Base-by-base conservation (phyloP, 2,888 invertebrate genomes). In the Eustalomyia histrio region DNA sequence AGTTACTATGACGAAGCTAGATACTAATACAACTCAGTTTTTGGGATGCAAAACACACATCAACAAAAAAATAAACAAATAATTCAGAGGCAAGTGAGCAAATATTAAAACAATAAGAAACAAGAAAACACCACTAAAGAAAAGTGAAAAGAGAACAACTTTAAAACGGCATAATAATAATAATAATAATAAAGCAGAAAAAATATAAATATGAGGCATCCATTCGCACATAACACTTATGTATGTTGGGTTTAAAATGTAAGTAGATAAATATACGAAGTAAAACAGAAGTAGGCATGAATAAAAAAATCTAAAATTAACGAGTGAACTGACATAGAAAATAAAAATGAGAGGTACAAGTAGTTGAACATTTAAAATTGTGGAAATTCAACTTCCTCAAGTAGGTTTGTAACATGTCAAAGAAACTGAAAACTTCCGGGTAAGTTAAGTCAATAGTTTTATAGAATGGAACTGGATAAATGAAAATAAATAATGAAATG, bases 61-160 rank as follows among this genome's bases (percentile, higher is more conserved):
- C 57, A 14, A 55, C 10, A 17, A 35, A 35, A 35, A 43, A 43
- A 43, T 14, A 9, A 21, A 24, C 55, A 57, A n/a, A 57, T 29
- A 57, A 7, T 6, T 39, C 43, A 63, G 43, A 43, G 63, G n/a
- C n/a, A 64, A 64, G 16, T 52, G 29, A 65, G 52, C 16, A 39
- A 75, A 53, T 17, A 52, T 17, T 33, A 64, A 60, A 65, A 24
- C 16, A 47, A 17, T 16, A 39, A 64, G n/a, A 55, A 50, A 33
- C 17, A 69, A 63, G 29, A 63, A 68, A 35, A 71, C 16, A 50
- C 17, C 43, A 71, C 10, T 68, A 43, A 76, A 71, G 64, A 76
- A 76, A 76, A 71, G 71, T 71, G 64, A 76, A 76, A 76, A 76
- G 71, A 71, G 58, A 64, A 63, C 69, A 43, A 68, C 9, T 43